Conservation (phyloP, 2,113 vertebrate species). For the Eidolon helvum region DNA sequence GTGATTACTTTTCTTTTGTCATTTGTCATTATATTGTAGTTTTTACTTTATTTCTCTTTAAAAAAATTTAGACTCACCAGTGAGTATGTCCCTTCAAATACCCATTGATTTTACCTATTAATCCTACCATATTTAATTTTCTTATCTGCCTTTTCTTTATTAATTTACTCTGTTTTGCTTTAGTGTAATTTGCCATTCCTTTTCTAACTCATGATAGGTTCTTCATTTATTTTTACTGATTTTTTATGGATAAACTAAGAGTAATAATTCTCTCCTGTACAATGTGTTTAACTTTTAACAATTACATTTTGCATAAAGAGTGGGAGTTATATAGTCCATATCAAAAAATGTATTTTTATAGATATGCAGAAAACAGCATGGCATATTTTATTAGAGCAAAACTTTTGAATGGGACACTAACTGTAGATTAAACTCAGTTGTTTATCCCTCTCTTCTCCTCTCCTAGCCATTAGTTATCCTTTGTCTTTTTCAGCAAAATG, state of each 20-base stretch:
- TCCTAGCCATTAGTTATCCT: neutral
- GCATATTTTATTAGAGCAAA: neutral
- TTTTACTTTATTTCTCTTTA: neutral
- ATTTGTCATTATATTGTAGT: neutral
- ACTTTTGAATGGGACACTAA: neutral
- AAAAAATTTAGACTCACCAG: neutral
- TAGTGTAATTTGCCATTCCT: neutral
- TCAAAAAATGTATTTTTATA: neutral
- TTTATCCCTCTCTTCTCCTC: neutral
- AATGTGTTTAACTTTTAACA: neutral
- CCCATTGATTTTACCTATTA: neutral
- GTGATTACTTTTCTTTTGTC: neutral
- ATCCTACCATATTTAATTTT: neutral
- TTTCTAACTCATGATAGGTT: neutral
- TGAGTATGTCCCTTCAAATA: neutral
- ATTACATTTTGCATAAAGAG: neutral
- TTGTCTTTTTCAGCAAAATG: neutral
- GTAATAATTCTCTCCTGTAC: neutral
- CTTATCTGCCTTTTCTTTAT: neutral
- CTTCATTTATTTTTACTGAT: neutral
- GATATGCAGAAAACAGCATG: neutral
- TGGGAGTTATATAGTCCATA: neutral
- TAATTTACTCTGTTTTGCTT: neutral
- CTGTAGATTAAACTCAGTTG: neutral
- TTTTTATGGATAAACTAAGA: neutral